Conservation (phyloP, 2,888 invertebrate genomes). For the Sphaerophoria rueppellii region DNA sequence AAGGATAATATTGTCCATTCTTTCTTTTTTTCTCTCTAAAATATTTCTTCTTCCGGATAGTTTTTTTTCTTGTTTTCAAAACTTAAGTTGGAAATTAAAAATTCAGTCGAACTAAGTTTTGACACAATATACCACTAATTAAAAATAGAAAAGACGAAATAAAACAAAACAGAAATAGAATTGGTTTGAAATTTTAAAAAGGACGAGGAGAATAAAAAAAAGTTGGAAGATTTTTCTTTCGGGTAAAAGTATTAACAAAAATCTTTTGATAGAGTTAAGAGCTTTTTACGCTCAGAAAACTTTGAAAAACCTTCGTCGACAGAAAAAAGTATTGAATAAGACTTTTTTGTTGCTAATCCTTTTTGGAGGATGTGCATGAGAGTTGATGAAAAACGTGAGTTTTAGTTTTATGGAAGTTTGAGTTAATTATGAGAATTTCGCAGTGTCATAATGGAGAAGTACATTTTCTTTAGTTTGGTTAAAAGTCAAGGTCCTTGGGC, state of each 20-base stretch:
- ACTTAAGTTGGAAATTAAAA: constrained; percentile 71
- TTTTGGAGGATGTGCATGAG: not conserved
- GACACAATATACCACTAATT: constrained; percentile 73
- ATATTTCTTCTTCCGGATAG: constrained; percentile 3
- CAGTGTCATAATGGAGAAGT: no score
- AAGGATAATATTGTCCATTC: constrained; percentile 62
- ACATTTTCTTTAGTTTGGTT: no score
- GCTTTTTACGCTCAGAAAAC: not conserved
- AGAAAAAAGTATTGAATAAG: not conserved
- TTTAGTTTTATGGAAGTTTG: constrained; percentile 10
- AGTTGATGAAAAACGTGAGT: constrained; percentile 11
- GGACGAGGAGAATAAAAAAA: not conserved
- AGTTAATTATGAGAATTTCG: not conserved
- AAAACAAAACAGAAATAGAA: constrained; percentile 7
- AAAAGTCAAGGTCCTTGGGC: no score
- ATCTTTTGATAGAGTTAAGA: constrained; percentile 1
- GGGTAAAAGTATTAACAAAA: not conserved
- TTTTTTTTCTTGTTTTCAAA: constrained; percentile 27
- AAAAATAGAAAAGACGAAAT: constrained; percentile 43
- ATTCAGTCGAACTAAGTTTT: constrained; percentile 71
- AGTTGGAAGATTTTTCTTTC: not conserved
- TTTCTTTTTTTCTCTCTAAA: constrained; percentile 31
- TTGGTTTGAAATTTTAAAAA: not conserved
- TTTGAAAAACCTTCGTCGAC: no score
- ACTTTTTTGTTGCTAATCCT: not conserved